These are phyloP conservation scores for Anolis sagrei DNA, from an alignment of 2,113 vertebrate species.

Conservation along the genomic window DNA sequence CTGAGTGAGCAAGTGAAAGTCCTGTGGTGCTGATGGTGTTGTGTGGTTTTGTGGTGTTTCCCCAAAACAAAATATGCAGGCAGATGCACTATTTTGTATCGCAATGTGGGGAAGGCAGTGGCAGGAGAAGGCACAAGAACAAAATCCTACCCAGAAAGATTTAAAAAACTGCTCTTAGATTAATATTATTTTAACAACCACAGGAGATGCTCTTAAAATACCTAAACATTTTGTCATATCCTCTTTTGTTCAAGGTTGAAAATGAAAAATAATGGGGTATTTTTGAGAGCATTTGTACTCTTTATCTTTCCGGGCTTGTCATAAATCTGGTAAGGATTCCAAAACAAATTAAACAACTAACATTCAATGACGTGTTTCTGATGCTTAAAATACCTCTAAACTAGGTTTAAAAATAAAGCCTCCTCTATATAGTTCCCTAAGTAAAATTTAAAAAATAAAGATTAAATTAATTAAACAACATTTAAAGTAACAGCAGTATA, in stretches of 20 bases:
- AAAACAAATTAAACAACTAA: neutral
- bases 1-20: too few species aligned
- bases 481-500: too few species aligned
- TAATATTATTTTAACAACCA: neutral
- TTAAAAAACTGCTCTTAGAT: neutral
- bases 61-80: neutral
- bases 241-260: neutral
- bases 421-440: too few species aligned
- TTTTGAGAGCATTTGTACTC: neutral
- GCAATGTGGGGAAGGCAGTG: neutral
- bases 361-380: too few species aligned
- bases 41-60: constrained; percentile 19
- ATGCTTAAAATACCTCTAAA: too few species aligned
- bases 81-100: neutral
- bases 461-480: too few species aligned
- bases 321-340: neutral
- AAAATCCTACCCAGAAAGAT: neutral
- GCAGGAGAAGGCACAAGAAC: too few species aligned
- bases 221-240: neutral
- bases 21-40: too few species aligned
- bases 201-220: neutral
- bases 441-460: too few species aligned
- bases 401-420: too few species aligned
- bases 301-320: neutral
- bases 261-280: neutral